Percentiles rank a stretch among this genome's conserved stretches.
Evolutionary conservation across 2,888 invertebrate genomes (phyloP).

Genomic region (Ectemnius lituratus): DNA sequence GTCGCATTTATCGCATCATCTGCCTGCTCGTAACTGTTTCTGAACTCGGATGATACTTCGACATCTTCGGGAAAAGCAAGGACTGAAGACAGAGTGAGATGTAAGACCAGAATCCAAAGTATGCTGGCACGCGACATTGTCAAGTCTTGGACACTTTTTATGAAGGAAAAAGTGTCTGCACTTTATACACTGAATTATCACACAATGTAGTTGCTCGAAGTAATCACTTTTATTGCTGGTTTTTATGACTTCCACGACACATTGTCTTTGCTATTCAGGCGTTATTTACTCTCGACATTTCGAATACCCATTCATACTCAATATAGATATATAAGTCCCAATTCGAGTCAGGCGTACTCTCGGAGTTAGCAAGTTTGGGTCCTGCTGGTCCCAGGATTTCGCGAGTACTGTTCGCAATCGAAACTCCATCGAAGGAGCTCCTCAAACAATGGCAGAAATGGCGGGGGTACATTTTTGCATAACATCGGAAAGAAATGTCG

Average conservation of each 20-base stretch:
- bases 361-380: not conserved
- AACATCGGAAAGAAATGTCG: slow-evolving; percentile 72
- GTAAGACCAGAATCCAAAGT: not conserved
- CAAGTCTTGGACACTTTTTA: slow-evolving; percentile 8
- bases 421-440: slow-evolving; percentile 42
- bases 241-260: no score
- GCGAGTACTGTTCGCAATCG: slow-evolving; percentile 39
- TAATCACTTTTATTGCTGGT: no score
- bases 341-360: slow-evolving; percentile 8
- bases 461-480: slow-evolving; percentile 72
- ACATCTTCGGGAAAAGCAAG: not conserved
- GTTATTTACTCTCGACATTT: not conserved
- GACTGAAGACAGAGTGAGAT: no score
- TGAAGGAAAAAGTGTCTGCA: not conserved
- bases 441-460: slow-evolving; percentile 65
- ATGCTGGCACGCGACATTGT: not conserved
- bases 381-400: slow-evolving; percentile 27
- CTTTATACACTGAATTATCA: slow-evolving; percentile 13
- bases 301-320: no score
- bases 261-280: no score
- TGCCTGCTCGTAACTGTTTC: not conserved
- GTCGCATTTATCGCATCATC: not conserved
- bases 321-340: no score
- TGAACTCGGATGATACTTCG: not conserved
- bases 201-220: not conserved